These are phyloP conservation scores for Sandelia bainsii DNA, from an alignment of 2,797 vertebrate species.

Conservation along the genomic window DNA sequence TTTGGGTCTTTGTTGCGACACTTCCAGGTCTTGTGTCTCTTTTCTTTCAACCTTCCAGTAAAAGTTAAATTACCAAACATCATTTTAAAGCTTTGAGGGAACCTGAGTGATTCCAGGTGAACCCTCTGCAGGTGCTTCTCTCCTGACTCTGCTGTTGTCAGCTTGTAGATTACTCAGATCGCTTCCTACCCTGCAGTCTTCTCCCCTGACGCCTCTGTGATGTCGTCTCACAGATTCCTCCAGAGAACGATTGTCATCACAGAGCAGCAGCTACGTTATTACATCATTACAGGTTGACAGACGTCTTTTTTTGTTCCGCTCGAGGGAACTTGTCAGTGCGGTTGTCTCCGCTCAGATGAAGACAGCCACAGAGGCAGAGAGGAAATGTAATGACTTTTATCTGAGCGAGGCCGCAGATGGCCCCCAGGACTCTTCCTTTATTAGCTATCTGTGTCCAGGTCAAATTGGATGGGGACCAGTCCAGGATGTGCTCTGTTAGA, in stretches of 20 bases:
- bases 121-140: neutral
- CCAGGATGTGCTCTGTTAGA: slow-evolving; percentile 14
- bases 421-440: slow-evolving; percentile 38
- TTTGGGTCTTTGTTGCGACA: no score
- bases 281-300: slow-evolving; percentile 41
- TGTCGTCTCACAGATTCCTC: neutral
- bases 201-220: neutral
- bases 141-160: neutral
- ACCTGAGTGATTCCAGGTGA: neutral
- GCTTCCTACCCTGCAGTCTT: neutral
- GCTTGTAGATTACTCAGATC: neutral
- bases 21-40: neutral
- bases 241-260: slow-evolving; percentile 9
- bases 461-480: slow-evolving; percentile 52
- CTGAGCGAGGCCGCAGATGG: slow-evolving; percentile 47
- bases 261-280: slow-evolving; percentile 12
- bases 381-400: slow-evolving; percentile 59
- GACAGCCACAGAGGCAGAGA: slow-evolving; percentile 6
- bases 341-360: slow-evolving; percentile 22
- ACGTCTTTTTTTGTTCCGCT: slow-evolving; percentile 19
- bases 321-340: slow-evolving; percentile 28
- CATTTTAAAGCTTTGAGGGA: neutral
- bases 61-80: no score
- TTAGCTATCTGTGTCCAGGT: slow-evolving; percentile 43
- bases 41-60: neutral